Percentiles rank a stretch among this genome's conserved stretches.
Evolutionary conservation across 2,888 invertebrate genomes (phyloP).

Genomic region (Hyposoter didymator): DNA sequence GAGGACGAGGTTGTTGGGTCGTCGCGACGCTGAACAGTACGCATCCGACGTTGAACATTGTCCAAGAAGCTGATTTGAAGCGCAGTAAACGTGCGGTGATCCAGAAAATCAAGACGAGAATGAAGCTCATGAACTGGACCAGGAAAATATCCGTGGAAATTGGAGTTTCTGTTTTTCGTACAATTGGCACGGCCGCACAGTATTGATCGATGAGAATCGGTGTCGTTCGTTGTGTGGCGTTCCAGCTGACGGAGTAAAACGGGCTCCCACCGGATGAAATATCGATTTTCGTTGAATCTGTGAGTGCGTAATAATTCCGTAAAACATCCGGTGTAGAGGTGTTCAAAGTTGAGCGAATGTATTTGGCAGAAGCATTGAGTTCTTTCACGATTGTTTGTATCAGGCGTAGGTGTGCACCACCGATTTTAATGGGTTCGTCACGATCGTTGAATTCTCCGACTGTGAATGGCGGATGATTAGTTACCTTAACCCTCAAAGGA

Average conservation of each 20-base stretch:
- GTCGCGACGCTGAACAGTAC: background rate
- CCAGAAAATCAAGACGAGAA: conserved; percentile 30
- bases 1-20: conserved; percentile 1
- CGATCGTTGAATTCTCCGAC: background rate
- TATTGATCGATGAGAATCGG: conserved; percentile 34
- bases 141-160: conserved; percentile 2
- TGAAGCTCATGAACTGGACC: conserved; percentile 17
- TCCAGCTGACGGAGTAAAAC: background rate
- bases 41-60: background rate
- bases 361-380: background rate
- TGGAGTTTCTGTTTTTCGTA: background rate
- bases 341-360: background rate
- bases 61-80: background rate
- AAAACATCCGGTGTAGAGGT: background rate
- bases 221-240: conserved; percentile 26
- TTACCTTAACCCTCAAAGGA: conserved; percentile 50
- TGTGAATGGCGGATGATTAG: background rate
- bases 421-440: conserved; percentile 17
- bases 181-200: conserved; percentile 65
- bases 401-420: conserved; percentile 9
- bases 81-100: background rate
- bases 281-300: conserved; percentile 44
- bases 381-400: background rate
- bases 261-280: background rate
- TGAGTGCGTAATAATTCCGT: background rate